A percentile compares a stretch with the other conserved stretches of the same genome.
Conservation (phyloP, 2,113 vertebrate species). For the Atrichornis clamosus region DNA sequence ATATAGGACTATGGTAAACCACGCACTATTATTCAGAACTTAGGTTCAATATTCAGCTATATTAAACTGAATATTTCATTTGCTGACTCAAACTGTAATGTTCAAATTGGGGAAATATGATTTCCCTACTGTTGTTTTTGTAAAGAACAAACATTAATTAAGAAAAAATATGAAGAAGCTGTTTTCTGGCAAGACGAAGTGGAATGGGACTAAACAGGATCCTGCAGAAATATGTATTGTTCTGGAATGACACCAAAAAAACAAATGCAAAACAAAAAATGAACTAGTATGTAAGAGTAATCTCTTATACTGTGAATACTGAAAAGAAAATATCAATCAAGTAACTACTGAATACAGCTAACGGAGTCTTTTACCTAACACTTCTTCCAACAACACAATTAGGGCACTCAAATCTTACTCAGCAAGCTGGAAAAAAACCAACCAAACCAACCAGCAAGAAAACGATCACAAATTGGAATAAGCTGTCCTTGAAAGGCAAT, state of each 20-base stretch:
- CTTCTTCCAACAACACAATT: background rate
- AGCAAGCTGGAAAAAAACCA: background rate
- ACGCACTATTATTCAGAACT: background rate
- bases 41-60: background rate
- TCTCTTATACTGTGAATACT: background rate
- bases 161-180: background rate
- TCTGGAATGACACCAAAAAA: background rate
- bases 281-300: background rate
- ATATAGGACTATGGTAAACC: background rate
- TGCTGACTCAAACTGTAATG: background rate
- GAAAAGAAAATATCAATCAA: background rate
- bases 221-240: background rate
- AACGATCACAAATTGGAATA: background rate
- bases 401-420: background rate
- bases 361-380: background rate
- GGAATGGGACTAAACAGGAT: background rate
- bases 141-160: background rate
- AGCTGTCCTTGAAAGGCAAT: background rate
- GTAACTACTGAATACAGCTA: background rate
- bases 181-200: slow-evolving; percentile 3
- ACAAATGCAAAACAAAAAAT: background rate
- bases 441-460: background rate
- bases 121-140: background rate
- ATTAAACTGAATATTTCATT: background rate
- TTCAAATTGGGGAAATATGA: background rate